These are phyloP conservation scores for Corvus hawaiiensis DNA, from an alignment of 2,113 vertebrate genomes.

Conservation along the genomic window DNA sequence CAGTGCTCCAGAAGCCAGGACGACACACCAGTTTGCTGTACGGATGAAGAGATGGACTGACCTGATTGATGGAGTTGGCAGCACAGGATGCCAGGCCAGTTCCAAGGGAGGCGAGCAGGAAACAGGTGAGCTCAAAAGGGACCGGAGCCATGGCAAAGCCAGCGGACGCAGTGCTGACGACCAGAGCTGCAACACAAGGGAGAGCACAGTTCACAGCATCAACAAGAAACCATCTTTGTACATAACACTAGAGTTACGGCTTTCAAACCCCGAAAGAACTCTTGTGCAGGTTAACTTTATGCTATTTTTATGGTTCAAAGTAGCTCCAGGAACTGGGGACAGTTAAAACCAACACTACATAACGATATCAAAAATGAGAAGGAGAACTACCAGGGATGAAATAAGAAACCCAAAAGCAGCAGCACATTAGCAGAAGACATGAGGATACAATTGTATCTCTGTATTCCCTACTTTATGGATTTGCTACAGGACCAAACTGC, in stretches of 20 bases:
- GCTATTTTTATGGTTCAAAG: not conserved
- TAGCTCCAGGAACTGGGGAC: not conserved
- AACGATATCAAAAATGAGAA: not conserved
- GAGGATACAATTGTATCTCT: not conserved
- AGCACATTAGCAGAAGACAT: not conserved
- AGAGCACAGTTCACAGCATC: not conserved
- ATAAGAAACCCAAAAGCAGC: not conserved
- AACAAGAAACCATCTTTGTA: not conserved
- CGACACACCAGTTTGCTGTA: not conserved
- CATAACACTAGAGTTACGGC: not conserved
- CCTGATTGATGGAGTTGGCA: conserved; percentile 98
- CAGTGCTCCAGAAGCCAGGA: not conserved
- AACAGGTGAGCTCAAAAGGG: conserved; percentile 84
- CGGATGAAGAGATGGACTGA: conserved; percentile 59
- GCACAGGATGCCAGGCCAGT: conserved; percentile 89
- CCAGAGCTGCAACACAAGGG: conserved; percentile 80
- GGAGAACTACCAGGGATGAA: not conserved
- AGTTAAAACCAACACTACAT: not conserved
- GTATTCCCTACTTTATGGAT: not conserved
- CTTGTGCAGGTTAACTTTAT: not conserved
- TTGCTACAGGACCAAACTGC: not conserved
- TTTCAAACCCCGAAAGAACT: not conserved
- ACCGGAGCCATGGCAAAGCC: conserved; percentile 92
- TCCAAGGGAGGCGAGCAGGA: conserved; percentile 83
- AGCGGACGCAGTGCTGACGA: conserved; percentile 87